phyloP scores from a whole-genome alignment of 2,797 vertebrate species.

The Eulemur rubriventer region DNA sequence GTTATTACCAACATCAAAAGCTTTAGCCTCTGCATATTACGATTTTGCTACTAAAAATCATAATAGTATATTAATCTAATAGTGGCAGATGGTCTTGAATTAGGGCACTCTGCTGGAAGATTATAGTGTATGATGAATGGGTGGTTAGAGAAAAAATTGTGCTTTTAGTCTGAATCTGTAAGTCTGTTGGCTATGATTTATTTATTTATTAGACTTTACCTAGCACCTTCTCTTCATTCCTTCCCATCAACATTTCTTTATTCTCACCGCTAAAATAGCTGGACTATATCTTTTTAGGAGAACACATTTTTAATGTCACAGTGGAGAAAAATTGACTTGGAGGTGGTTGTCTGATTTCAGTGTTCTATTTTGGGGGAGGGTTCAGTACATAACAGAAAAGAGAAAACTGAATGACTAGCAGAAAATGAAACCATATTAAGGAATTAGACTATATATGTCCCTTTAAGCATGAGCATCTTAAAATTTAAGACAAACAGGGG shows the following conservation, averaged over 20 bases:
- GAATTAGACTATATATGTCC: background rate
- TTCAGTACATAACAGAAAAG: background rate
- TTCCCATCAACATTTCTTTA: background rate
- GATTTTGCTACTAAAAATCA: conserved; percentile 51
- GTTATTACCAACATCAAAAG: conserved; percentile 45
- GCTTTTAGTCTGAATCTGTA: conserved; percentile 8
- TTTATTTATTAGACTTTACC: conserved; percentile 8
- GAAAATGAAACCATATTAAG: conserved; percentile 13
- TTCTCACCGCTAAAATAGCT: background rate
- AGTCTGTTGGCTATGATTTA: conserved; percentile 42
- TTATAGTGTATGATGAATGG: conserved; percentile 33
- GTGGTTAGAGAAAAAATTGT: background rate
- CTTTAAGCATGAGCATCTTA: background rate
- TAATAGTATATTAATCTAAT: conserved; percentile 50
- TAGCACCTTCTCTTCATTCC: conserved; percentile 2
- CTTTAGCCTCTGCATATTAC: conserved; percentile 34
- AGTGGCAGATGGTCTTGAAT: conserved; percentile 50
- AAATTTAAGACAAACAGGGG: background rate
- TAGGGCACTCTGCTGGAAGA: conserved; percentile 45
- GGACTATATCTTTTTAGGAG: conserved; percentile 24
- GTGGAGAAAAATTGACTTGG: background rate
- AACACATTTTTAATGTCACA: conserved; percentile 16
- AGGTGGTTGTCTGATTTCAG: background rate
- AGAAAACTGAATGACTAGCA: conserved; percentile 6
- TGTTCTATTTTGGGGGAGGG: background rate